Evolutionary conservation across 2,888 invertebrate genomes (phyloP), one percentile per base, ranked within the genome.

Genomic region (Prionchulus punctatus): DNA sequence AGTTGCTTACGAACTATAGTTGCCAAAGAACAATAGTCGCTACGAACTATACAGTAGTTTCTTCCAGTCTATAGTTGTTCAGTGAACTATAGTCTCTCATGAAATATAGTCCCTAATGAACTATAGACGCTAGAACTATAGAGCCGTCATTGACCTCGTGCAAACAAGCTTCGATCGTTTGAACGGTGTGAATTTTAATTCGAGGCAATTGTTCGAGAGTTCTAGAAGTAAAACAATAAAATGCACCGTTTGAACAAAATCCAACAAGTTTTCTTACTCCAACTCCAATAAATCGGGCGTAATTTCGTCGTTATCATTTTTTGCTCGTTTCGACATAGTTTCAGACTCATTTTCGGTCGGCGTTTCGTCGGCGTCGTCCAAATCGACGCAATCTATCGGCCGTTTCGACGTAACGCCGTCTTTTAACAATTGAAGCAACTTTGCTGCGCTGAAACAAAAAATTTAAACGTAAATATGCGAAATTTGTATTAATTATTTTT

Each of bases 161-260:
- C 18, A 86, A 85, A 71, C 94, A 98, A 0, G 89, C 86, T 67
- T 88, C 90, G 42, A 86, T 80, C 0, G 91, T 85, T 65, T 91
- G 86, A 58, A 96, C 80, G 1, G 83, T 83, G 70, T 91, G 89
- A 26, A 92, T 82, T 55, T 84, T 81, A 62, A 92, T 87, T 55
- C 89, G 80, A 12, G 86, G 82, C 59, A 81, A 80, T 42, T 85
- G 75, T 58, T 85, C 82, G 50, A 56, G 21, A 51, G n/a, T 31
- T n/a, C 52, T 54, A 30, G 7, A 55, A 53, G 25, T 31, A 21
- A 3, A 31, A n/a, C 7, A 30, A 52, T 21, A 50, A 4, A 50
- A 7, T 50, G 4, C 12, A 4, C 4, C 27, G 4, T 50, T 7
- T 26, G 4, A 27, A 4, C 3, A 4, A 26, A 4, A 50, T 26